Evolutionary conservation across 2,888 invertebrate species (phyloP), one percentile per base, ranked within the genome.

Genomic region (Lycocerus yunnanus): DNA sequence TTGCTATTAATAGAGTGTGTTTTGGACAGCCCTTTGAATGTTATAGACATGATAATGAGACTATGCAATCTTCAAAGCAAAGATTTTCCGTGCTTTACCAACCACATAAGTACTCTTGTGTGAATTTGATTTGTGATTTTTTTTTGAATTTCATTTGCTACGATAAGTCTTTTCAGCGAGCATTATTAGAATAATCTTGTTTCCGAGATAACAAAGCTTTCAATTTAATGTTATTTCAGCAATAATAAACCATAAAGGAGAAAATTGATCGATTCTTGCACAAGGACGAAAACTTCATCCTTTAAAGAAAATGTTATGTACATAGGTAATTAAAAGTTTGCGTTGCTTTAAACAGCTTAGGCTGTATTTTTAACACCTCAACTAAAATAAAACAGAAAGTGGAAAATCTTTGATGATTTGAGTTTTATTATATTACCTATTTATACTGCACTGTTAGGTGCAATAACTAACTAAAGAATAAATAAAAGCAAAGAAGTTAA

Each of bases 31-130:
- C 82, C 83, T 84, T 85, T 85, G 86, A 85, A 85, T 86, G 85
- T 84, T 84, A 83, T 83, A 84, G 85, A 86, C 86, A 85, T 84
- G 84, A 84, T 85, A 85, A 86, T 85, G 85, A 86, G 85, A 83
- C 81, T 82, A 80, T 78, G 80, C 81, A 81, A 78, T 82, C 81
- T 81, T 82, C 82, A 82, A 82, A 82, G 82, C 78, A 78, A 81
- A 81, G 80, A 76, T 75, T 74, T 78, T 75, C 73, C 70, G 66
- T 72, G 77, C 76, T 74, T 73, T 59, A 74, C 70, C 70, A 59
- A 72, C 69, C 74, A 69, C 43, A 67, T 71, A 73, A 77, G 77
- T 74, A 71, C 71, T 43, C 72, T 70, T 68, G 73, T 27, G 69
- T 72, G 75, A 69, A 73, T 73, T 73, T 73, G 75, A 75, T 71